Base-by-base conservation (phyloP, 2,113 vertebrate species). In the Mormyrus lacerda region DNA sequence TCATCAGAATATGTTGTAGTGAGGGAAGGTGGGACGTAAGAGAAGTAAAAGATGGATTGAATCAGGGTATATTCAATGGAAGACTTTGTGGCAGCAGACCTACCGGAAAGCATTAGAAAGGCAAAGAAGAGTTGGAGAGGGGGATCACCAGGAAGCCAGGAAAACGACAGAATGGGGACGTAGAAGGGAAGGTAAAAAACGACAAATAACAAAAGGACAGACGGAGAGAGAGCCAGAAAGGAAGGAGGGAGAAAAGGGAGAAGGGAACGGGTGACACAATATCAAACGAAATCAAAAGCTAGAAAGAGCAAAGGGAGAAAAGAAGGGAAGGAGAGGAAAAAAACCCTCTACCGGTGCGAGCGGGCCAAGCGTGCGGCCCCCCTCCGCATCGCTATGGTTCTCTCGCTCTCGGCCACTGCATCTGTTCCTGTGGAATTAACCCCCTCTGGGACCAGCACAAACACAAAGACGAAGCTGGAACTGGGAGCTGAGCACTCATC, bases 81-180 rank as follows among this genome's bases (percentile, higher is more conserved):
- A 35, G 9, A 84, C 83, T 24, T 88, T 89, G 88, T 90, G 87
- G 21, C 10, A 51, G 73, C 89, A 89, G 91, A 89, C 85, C 83
- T 89, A 91, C n/a, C 3, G 85, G 90, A 89, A 90, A 87, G 47
- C 50, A 58, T 90, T 86, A 90, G 91, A 88, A 90, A 90, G 88
- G 31, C 31, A 65, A 55, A 35, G 42, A 65, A 82, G 85, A 50
- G 31, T 19, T 82, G 86, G 45, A 82, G 69, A 39, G 69, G 48
- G 73, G 47, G 73, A 82, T 47, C 39, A 31, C 24, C 65, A 7
- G 47, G 27, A 4, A 73, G 88, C 88, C 88, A 89, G 73, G 19
- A 82, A 89, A 89, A 47, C 27, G 73, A 89, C 88, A 89, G 88
- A 89, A 89, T 83, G 87, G 73, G 73, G 88, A 27, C 88, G n/a